Evolutionary conservation across 2,113 vertebrate species (phyloP).

Genomic region (Charina bottae): DNA sequence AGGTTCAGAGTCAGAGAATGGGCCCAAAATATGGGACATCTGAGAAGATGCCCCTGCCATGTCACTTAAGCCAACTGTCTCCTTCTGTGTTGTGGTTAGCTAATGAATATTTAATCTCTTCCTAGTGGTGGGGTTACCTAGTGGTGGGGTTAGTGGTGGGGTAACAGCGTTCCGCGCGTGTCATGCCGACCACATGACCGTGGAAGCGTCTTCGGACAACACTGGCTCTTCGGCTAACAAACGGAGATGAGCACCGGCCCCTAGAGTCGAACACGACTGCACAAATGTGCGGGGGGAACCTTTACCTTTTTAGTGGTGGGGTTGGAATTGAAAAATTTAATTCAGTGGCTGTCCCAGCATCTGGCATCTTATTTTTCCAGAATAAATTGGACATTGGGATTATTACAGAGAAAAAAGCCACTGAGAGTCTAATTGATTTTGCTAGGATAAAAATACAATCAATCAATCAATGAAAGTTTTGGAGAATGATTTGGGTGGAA

Average conservation of each 20-base stretch:
- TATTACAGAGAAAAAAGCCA: neutral
- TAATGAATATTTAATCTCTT: too few species aligned
- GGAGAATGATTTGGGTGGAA: neutral
- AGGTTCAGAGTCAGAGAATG: neutral
- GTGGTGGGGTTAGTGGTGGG: too few species aligned
- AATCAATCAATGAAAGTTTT: neutral
- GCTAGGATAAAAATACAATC: neutral
- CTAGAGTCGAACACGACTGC: too few species aligned
- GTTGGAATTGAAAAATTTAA: neutral
- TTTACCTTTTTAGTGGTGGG: too few species aligned
- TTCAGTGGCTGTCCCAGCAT: neutral
- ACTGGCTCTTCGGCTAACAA: too few species aligned
- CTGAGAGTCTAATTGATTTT: neutral
- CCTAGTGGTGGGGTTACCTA: too few species aligned
- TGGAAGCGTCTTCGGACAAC: too few species aligned
- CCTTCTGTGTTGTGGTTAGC: conserved; percentile 40
- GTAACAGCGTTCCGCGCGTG: too few species aligned
- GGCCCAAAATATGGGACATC: conserved; percentile 7
- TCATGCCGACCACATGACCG: too few species aligned
- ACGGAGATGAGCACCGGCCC: too few species aligned
- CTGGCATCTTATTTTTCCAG: neutral
- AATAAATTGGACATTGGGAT: neutral
- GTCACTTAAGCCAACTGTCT: neutral
- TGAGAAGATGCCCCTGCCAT: conserved; percentile 4
- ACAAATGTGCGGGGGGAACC: too few species aligned